Evolutionary conservation across 2,797 vertebrate genomes (phyloP).

Genomic region (Hemitrygon akajei): DNA sequence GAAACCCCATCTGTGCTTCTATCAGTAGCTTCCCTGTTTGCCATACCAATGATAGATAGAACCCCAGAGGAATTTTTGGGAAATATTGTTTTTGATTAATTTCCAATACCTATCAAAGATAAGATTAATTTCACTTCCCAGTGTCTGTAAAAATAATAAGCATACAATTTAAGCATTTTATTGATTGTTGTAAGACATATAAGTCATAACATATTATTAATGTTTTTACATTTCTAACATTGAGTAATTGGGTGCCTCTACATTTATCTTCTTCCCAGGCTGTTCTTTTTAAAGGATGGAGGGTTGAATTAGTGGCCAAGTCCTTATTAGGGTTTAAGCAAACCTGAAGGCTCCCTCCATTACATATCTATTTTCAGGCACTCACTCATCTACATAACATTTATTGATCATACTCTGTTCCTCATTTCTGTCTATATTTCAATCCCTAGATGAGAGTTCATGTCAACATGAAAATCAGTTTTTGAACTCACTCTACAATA

Average conservation of each 20-base stretch:
- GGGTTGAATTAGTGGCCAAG: not conserved
- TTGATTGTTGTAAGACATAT: not conserved
- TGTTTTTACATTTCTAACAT: not conserved
- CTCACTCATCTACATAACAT: not conserved
- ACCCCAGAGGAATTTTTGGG: constrained; percentile 19
- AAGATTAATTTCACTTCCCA: not conserved
- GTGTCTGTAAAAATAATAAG: not conserved
- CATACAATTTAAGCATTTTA: not conserved
- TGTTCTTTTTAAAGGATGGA: not conserved
- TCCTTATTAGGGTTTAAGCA: not conserved
- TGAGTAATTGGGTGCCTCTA: not conserved
- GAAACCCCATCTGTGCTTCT: not conserved
- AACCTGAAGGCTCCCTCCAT: not conserved
- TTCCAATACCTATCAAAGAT: not conserved
- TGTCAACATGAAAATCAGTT: not conserved
- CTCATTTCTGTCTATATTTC: not conserved
- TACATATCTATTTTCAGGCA: not conserved
- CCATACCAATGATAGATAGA: not conserved
- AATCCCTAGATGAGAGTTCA: not conserved
- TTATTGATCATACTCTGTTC: not conserved
- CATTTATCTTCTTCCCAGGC: not conserved
- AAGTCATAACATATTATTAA: not conserved
- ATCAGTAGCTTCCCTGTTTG: not conserved
- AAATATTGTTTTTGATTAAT: not conserved
- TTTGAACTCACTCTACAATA: not conserved